These are phyloP conservation scores for Limnothrissa miodon DNA, from an alignment of 2,113 vertebrate genomes.

Conservation along the genomic window DNA sequence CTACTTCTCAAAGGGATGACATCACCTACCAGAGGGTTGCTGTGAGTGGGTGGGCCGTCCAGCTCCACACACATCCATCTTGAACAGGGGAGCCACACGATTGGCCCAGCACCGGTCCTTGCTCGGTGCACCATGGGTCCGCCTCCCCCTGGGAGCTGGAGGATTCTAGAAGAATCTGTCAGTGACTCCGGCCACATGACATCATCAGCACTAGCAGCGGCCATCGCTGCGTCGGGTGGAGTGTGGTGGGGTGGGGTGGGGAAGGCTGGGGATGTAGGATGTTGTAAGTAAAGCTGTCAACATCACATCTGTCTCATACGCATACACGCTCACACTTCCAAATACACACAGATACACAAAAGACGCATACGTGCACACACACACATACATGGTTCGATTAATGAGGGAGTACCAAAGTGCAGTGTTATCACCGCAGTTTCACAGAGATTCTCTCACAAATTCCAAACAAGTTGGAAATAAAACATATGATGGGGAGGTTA, in stretches of 20 bases:
- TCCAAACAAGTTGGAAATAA: neutral
- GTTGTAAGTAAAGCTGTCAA: neutral
- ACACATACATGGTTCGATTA: neutral
- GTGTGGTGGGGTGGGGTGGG: neutral
- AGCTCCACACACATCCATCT: constrained; percentile 41
- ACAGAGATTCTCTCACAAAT: neutral
- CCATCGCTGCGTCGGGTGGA: neutral
- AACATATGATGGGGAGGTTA: neutral
- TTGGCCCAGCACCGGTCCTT: constrained; percentile 28
- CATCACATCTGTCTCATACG: neutral
- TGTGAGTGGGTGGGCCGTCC: constrained; percentile 38
- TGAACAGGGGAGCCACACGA: constrained; percentile 33
- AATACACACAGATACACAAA: neutral
- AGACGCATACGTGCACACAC: constrained; percentile 23
- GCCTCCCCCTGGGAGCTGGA: neutral
- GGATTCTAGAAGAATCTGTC: constrained; percentile 32
- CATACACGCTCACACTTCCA: neutral
- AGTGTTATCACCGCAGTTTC: neutral
- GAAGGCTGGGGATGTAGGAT: neutral
- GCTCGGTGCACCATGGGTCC: constrained; percentile 21
- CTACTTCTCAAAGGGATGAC: constrained; percentile 47
- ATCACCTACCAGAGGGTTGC: constrained; percentile 35
- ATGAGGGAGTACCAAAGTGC: neutral
- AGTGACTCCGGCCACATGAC: constrained; percentile 5
- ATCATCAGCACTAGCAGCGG: constrained; percentile 21